A percentile compares a stretch with the other conserved stretches of the same genome.
These are phyloP conservation scores for Sclerodermus sp. DNA, from an alignment of 2,888 invertebrate genomes.

Conservation along the genomic window DNA sequence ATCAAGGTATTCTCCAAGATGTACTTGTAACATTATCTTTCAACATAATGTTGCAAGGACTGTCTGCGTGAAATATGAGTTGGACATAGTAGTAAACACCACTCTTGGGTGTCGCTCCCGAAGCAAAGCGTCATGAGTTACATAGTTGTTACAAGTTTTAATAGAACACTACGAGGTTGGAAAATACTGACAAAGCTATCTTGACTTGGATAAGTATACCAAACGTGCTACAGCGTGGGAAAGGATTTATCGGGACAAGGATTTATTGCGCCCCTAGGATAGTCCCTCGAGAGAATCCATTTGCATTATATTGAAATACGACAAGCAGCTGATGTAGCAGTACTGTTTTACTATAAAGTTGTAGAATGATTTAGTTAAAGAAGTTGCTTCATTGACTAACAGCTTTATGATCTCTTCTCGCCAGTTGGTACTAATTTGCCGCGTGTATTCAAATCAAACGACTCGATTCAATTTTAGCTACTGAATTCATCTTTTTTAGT, in stretches of 20 bases:
- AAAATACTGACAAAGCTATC: conserved; percentile 6
- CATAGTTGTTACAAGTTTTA: conserved; percentile 13
- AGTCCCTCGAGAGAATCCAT: conserved; percentile 4
- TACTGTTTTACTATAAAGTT: no score
- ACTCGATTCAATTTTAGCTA: no score
- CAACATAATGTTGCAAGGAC: no score
- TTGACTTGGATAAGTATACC: conserved; percentile 7
- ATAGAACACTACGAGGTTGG: conserved; percentile 9
- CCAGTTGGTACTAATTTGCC: no score
- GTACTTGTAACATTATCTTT: no score
- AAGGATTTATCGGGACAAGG: conserved; percentile 19
- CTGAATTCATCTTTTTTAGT: no score
- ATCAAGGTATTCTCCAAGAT: no score
- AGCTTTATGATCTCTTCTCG: no score
- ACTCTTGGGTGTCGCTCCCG: background rate
- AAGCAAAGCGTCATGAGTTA: conserved; percentile 1
- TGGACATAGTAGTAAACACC: background rate
- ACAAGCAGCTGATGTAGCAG: background rate
- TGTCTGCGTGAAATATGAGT: background rate
- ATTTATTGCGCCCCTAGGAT: conserved; percentile 7
- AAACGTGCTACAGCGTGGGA: conserved; percentile 7
- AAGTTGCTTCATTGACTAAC: no score
- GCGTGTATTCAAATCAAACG: no score
- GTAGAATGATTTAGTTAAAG: no score
- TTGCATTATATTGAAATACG: conserved; percentile 12